A percentile compares a stretch with the other conserved stretches of the same genome.
These are phyloP conservation scores for Triops longicaudatus DNA, from an alignment of 1,140 invertebrate genomes.

Conservation along the genomic window DNA sequence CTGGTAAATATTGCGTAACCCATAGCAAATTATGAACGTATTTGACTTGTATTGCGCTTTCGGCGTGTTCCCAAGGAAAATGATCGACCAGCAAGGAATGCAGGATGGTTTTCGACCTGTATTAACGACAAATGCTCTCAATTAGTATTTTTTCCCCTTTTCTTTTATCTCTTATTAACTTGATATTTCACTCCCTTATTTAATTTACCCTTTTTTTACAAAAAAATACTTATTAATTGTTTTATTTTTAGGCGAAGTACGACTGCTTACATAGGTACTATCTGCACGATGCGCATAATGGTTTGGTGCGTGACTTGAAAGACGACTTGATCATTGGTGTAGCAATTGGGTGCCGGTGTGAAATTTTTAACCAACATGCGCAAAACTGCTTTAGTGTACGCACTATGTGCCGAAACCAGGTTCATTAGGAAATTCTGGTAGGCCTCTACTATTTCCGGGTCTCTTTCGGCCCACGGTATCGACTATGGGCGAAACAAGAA, in stretches of 20 bases:
- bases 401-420: conserved; percentile 18
- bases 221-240: too few relatives aligned
- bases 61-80: conserved; percentile 56
- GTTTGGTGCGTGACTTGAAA: conserved; percentile 49
- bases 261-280: conserved; percentile 53
- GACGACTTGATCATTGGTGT: conserved; percentile 38
- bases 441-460: conserved; percentile 17
- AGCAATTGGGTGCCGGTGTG: not conserved
- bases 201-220: too few relatives aligned
- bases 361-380: conserved; percentile 22
- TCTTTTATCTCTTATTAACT: too few relatives aligned
- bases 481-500: not conserved
- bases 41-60: conserved; percentile 45
- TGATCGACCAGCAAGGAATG: conserved; percentile 43
- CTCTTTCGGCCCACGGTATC: conserved; percentile 19
- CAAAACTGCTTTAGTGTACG: conserved; percentile 23
- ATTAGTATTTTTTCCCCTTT: conserved; percentile 24
- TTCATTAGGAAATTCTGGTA: conserved; percentile 23
- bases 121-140: conserved; percentile 34
- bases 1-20: conserved; percentile 54
- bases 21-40: conserved; percentile 57
- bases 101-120: conserved; percentile 48
- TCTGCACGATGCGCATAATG: conserved; percentile 45
- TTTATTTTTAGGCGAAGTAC: too few relatives aligned
- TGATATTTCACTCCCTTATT: too few relatives aligned